Evolutionary conservation across 2,888 invertebrate genomes (phyloP), one percentile per base, ranked within the genome.

Genomic region (Venusia cambrica): DNA sequence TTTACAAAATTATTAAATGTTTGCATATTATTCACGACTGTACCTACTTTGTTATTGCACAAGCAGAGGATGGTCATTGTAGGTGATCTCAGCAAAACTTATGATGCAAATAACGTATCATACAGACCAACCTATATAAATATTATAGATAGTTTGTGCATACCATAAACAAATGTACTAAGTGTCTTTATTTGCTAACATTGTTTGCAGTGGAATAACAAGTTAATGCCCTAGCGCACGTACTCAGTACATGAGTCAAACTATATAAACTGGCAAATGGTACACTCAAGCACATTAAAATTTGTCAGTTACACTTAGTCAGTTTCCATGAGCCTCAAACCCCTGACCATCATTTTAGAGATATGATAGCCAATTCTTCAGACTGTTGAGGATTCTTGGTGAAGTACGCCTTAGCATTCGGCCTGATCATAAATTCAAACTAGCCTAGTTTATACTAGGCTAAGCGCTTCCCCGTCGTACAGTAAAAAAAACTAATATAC

Each of bases 151-250:
- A 25, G 26, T 21, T 30, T 43, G 39, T 51, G 40, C 34, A 45
- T 46, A 45, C 26, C 30, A 21, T 39, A 39, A 36, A 40, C 41
- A 38, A 43, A 28, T 48, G 43, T 36, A 34, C 9, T 35, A 15
- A 31, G 16, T 32, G 22, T 29, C 38, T 41, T 43, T 59, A 58
- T 61, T 65, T 62, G 54, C 54, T 59, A 54, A 64, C 64, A 69
- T 73, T 75, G 71, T 75, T 72, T 64, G 69, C 73, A 67, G 76
- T 75, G 70, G 77, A 77, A 77, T 76, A 73, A 70, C 64, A 73
- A 75, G 80, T 83, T 77, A 84, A 74, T 74, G 73, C 73, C 75
- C 80, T 69, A 66, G 47, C 72, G 67, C 77, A 76, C 75, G 79
- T 78, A 71, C 68, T 43, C 45, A 48, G 43, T 47, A 77, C 77